Evolutionary conservation across 2,797 vertebrate species (phyloP).

Genomic region (Dipus sagitta): DNA sequence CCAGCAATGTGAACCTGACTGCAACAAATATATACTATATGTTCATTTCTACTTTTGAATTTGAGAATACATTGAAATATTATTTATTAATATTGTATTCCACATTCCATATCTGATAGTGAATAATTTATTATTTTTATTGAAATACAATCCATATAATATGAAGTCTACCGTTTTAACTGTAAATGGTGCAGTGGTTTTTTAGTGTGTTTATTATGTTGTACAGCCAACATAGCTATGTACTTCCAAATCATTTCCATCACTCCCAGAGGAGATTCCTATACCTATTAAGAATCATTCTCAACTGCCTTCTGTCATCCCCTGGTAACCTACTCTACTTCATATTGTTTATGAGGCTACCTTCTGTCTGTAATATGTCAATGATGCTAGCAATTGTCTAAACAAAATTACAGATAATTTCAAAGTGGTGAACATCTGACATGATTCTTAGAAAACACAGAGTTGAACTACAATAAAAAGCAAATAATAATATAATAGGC

Average conservation of each 20-base stretch:
- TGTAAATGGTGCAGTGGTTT: background rate
- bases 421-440: background rate
- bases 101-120: background rate
- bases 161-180: background rate
- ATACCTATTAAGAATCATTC: background rate
- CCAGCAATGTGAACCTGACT: too few relatives aligned
- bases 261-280: background rate
- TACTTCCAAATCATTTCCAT: background rate
- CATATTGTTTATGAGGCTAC: background rate
- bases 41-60: background rate
- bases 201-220: background rate
- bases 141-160: background rate
- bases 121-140: background rate
- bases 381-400: constrained; percentile 6
- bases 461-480: background rate
- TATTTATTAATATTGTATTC: background rate
- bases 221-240: fast-evolving
- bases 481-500: background rate
- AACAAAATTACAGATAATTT: constrained; percentile 49
- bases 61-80: background rate
- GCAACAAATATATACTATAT: background rate
- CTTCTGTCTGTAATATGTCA: constrained; percentile 20
- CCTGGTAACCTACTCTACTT: background rate
- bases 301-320: background rate
- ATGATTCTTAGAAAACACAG: constrained; percentile 13